These are phyloP conservation scores for Pteria penguin DNA, from an alignment of 2,888 invertebrate species.

Conservation along the genomic window DNA sequence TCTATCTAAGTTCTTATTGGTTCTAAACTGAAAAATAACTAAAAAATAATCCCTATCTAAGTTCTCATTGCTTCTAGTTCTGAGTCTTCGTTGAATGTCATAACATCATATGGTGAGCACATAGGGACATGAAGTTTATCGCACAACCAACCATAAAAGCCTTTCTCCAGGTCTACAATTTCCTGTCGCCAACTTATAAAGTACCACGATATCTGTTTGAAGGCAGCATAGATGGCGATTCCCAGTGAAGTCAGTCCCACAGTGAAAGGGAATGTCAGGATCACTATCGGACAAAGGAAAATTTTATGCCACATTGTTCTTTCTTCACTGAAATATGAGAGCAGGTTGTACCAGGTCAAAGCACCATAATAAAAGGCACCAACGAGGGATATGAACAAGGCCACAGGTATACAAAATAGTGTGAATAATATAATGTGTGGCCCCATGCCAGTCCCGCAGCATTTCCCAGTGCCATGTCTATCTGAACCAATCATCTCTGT, in stretches of 20 bases:
- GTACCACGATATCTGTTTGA: slow-evolving; percentile 86
- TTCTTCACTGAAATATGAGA: slow-evolving; percentile 86
- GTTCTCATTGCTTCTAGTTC: slow-evolving; percentile 49
- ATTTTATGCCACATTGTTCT: slow-evolving; percentile 84
- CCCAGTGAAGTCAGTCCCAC: slow-evolving; percentile 85
- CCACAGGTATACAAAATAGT: slow-evolving; percentile 85
- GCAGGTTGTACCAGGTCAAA: slow-evolving; percentile 88
- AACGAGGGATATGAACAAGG: slow-evolving; percentile 84
- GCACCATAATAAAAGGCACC: slow-evolving; percentile 89
- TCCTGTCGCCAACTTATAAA: slow-evolving; percentile 86
- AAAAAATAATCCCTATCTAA: too few relatives aligned
- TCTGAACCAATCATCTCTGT: slow-evolving; percentile 21
- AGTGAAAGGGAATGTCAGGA: slow-evolving; percentile 86
- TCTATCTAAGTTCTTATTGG: too few relatives aligned
- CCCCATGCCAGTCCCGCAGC: slow-evolving; percentile 83
- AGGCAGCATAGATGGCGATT: slow-evolving; percentile 85
- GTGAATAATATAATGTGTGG: slow-evolving; percentile 86
- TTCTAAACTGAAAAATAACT: too few relatives aligned
- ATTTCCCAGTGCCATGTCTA: neutral
- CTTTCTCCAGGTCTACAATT: slow-evolving; percentile 88
- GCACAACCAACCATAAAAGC: slow-evolving; percentile 89
- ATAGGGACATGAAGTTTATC: slow-evolving; percentile 85
- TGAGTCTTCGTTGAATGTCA: slow-evolving; percentile 79
- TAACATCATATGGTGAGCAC: slow-evolving; percentile 88
- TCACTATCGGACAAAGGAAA: slow-evolving; percentile 85